phyloP scores from a whole-genome alignment of 2,113 vertebrate genomes.

The Stomatorhinus ivindoensis region DNA sequence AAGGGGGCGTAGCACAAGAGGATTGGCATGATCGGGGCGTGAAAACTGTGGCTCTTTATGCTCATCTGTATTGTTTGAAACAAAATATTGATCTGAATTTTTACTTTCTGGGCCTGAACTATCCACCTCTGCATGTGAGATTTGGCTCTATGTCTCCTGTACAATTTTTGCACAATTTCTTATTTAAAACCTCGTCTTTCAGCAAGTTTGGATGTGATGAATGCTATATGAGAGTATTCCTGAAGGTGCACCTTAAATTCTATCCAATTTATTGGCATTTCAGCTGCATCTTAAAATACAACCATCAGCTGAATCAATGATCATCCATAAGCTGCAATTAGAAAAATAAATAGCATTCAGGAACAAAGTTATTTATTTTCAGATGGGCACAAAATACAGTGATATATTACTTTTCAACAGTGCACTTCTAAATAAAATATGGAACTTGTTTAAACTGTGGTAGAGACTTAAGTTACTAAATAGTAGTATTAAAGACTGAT shows the following conservation, averaged over 20 bases:
- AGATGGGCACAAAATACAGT: not conserved
- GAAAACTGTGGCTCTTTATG: not conserved
- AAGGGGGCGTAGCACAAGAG: too few species aligned
- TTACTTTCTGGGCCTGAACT: not conserved
- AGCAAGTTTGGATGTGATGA: not conserved
- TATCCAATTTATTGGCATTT: not conserved
- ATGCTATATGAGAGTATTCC: not conserved
- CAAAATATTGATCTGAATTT: not conserved
- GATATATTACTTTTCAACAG: not conserved
- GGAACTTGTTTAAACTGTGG: not conserved
- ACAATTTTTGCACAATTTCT: not conserved
- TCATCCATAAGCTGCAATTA: not conserved
- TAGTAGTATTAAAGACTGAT: not conserved
- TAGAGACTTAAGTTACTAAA: not conserved
- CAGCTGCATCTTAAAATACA: not conserved
- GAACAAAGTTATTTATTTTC: not conserved
- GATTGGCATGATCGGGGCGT: too few species aligned
- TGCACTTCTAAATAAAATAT: not conserved
- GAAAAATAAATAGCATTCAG: not conserved
- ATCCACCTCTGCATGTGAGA: not conserved
- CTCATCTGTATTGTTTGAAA: not conserved
- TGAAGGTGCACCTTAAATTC: not conserved
- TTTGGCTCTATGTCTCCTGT: not conserved
- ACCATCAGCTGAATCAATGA: not conserved
- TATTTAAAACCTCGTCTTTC: not conserved